Conservation (phyloP, 2,888 invertebrate species). For the Spilosoma lubricipeda region DNA sequence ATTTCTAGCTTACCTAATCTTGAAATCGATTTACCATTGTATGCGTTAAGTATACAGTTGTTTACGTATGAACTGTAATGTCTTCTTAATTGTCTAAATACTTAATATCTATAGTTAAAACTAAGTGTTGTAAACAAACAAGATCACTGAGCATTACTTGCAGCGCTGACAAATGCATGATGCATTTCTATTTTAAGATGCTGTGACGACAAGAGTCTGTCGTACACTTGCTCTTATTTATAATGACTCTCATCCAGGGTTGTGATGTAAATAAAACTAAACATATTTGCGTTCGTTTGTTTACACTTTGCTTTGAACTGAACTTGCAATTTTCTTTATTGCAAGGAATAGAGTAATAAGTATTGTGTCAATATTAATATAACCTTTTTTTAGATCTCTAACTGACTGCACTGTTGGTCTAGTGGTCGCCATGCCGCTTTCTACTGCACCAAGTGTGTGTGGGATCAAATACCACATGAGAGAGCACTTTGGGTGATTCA, state of each 20-base stretch:
- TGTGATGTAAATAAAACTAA: conserved; percentile 28
- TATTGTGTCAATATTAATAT: too few species aligned
- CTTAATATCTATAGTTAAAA: not conserved
- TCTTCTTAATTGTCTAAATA: not conserved
- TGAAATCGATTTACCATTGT: too few species aligned
- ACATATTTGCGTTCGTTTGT: not conserved
- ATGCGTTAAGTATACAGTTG: too few species aligned
- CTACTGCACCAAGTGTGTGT: too few species aligned
- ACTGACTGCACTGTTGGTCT: too few species aligned
- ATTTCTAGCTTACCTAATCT: too few species aligned
- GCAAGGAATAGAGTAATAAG: not conserved
- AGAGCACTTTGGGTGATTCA: too few species aligned
- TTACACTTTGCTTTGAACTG: not conserved
- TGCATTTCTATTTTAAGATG: conserved; percentile 56
- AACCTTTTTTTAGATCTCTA: too few species aligned
- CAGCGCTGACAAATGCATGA: conserved; percentile 36
- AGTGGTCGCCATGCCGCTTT: too few species aligned
- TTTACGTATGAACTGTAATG: too few species aligned
- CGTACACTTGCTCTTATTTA: conserved; percentile 54
- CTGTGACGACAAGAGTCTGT: conserved; percentile 59
- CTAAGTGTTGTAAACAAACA: not conserved
- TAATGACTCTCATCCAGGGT: conserved; percentile 43
- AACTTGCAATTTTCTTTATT: not conserved
- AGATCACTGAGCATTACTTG: conserved; percentile 1
- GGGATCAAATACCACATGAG: too few species aligned